Evolutionary conservation across 2,888 invertebrate species (phyloP).

Genomic region (Trichacis sp.): DNA sequence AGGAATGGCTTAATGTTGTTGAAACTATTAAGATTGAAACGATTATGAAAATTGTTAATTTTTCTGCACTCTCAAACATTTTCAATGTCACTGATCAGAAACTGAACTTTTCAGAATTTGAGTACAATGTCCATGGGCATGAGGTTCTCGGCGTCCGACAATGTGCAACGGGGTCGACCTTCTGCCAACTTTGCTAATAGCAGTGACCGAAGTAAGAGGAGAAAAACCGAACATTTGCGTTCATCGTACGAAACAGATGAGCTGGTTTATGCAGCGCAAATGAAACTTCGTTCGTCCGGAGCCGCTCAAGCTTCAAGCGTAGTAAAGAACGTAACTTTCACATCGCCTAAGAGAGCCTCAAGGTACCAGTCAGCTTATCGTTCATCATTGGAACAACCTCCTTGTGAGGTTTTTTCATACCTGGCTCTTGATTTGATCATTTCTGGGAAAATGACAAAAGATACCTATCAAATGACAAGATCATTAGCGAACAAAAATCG

Average conservation of each 20-base stretch:
- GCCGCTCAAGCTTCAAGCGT: background rate
- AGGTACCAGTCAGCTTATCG: background rate
- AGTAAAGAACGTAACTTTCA: background rate
- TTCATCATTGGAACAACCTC: too few relatives aligned
- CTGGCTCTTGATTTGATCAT: background rate
- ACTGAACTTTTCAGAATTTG: too few relatives aligned
- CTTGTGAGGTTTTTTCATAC: background rate
- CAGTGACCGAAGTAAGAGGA: background rate
- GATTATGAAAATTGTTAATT: background rate
- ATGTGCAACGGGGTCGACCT: too few relatives aligned
- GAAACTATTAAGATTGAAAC: background rate
- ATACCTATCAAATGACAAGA: background rate
- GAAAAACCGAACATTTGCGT: background rate
- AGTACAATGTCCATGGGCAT: too few relatives aligned
- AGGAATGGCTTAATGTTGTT: slow-evolving; percentile 1
- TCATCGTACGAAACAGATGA: background rate
- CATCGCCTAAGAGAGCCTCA: background rate
- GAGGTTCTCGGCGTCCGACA: too few relatives aligned
- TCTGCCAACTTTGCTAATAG: background rate
- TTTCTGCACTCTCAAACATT: background rate
- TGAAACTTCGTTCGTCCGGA: background rate
- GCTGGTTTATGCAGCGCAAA: too few relatives aligned
- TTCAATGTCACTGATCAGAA: too few relatives aligned
- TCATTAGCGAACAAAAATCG: background rate
- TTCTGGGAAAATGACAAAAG: background rate